Evolutionary conservation across 2,888 invertebrate species (phyloP).

Genomic region (Cosmopolites sordidus): DNA sequence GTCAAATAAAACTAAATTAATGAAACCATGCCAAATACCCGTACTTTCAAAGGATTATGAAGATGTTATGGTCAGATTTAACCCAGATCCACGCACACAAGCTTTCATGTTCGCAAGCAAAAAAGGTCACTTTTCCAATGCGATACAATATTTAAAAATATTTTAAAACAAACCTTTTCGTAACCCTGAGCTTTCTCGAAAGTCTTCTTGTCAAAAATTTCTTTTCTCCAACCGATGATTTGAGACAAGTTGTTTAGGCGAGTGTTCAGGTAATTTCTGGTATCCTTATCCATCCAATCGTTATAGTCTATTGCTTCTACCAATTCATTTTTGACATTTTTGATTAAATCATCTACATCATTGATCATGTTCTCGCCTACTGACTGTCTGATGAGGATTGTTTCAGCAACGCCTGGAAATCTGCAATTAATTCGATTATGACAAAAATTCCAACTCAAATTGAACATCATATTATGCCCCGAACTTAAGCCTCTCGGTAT

Average conservation of each 20-base stretch:
- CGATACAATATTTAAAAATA: too few species aligned
- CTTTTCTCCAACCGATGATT: slow-evolving; percentile 34
- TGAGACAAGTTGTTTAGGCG: slow-evolving; percentile 29
- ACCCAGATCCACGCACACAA: too few species aligned
- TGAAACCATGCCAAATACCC: too few species aligned
- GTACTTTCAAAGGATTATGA: too few species aligned
- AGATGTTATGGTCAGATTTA: too few species aligned
- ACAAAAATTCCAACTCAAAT: too few species aligned
- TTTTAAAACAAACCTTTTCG: slow-evolving; percentile 27
- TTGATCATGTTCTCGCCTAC: slow-evolving; percentile 28
- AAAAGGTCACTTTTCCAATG: too few species aligned
- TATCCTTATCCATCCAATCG: slow-evolving; percentile 33
- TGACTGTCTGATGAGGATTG: slow-evolving; percentile 34
- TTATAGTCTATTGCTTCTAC: slow-evolving; percentile 23
- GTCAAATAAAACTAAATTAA: too few species aligned
- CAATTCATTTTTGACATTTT: slow-evolving; percentile 32
- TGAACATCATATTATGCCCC: too few species aligned
- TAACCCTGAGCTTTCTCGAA: slow-evolving; percentile 31
- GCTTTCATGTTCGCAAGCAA: too few species aligned
- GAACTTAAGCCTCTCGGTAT: too few species aligned
- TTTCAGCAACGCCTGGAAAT: slow-evolving; percentile 35
- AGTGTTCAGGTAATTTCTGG: slow-evolving; percentile 25
- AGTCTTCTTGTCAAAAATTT: slow-evolving; percentile 16
- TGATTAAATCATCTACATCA: slow-evolving; percentile 31
- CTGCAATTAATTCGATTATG: too few species aligned